Evolutionary conservation across 2,888 invertebrate species (phyloP).

Genomic region (Ceramica pisi): DNA sequence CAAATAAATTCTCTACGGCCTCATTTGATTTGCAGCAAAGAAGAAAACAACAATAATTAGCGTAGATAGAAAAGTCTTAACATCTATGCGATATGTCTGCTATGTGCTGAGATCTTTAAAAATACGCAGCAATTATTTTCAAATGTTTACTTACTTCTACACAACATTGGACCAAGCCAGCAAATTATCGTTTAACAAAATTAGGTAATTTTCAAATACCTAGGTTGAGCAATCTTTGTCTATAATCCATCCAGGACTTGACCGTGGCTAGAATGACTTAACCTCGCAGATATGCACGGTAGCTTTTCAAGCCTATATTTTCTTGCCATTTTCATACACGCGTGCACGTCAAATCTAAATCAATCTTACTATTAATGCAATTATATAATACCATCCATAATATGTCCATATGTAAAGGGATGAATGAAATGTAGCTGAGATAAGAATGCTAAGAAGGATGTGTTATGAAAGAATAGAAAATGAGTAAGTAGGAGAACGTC

Average conservation of each 20-base stretch:
- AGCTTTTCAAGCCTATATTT: slow-evolving; percentile 24
- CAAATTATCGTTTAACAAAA: slow-evolving; percentile 24
- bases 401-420: not conserved
- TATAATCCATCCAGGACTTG: slow-evolving; percentile 33
- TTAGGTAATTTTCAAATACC: slow-evolving; percentile 20
- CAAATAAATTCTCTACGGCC: too few species aligned
- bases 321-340: slow-evolving; percentile 38
- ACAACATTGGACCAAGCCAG: slow-evolving; percentile 11
- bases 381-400: not conserved
- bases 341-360: slow-evolving; percentile 39
- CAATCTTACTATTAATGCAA: slow-evolving; percentile 37
- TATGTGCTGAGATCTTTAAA: not conserved
- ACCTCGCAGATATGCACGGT: slow-evolving; percentile 39
- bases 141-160: slow-evolving; percentile 4
- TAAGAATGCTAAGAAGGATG: not conserved
- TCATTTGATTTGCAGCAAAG: too few species aligned
- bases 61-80: not conserved
- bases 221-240: slow-evolving; percentile 20
- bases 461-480: not conserved
- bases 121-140: not conserved
- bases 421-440: not conserved
- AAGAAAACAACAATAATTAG: too few species aligned
- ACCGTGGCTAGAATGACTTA: slow-evolving; percentile 18
- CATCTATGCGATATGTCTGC: not conserved
- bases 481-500: not conserved